Evolutionary conservation across 1,140 invertebrate species (phyloP).

Genomic region (Musca vetustissima): DNA sequence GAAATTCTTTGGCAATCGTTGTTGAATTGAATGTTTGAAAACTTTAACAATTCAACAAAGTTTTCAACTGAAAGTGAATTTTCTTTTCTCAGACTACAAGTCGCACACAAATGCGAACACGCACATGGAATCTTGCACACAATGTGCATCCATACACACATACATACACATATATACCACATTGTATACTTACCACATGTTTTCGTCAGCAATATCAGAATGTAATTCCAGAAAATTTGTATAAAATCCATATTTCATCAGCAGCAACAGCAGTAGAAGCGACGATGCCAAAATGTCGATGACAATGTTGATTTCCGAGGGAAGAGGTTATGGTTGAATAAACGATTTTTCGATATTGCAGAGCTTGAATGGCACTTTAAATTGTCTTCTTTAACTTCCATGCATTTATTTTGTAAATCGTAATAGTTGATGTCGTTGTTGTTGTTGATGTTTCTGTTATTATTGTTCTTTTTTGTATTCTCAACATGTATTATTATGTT

Average conservation of each 20-base stretch:
- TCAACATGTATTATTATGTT: no score
- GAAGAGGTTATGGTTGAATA: no score
- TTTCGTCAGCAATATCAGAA: constrained; percentile 32
- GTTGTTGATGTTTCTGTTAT: not conserved
- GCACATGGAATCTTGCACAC: not conserved
- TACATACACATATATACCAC: no score
- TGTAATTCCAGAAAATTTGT: constrained; percentile 17
- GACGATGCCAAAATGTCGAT: no score
- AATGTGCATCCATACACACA: no score
- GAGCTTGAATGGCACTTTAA: no score
- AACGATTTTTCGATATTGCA: not conserved
- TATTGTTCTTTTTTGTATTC: no score
- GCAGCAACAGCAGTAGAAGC: constrained; percentile 1
- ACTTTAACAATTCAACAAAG: not conserved
- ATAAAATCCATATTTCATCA: constrained; percentile 25
- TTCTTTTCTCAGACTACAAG: not conserved
- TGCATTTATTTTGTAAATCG: no score
- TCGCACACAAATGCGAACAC: not conserved
- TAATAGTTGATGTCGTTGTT: not conserved
- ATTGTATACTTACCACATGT: constrained; percentile 46
- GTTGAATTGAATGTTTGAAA: not conserved
- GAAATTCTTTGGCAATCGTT: not conserved
- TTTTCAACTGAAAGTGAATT: no score
- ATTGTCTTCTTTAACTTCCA: no score
- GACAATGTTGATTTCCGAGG: not conserved